A percentile compares a stretch with the other conserved stretches of the same genome.
Evolutionary conservation across 2,888 invertebrate genomes (phyloP).

Genomic region (Hypolimnas misippus): DNA sequence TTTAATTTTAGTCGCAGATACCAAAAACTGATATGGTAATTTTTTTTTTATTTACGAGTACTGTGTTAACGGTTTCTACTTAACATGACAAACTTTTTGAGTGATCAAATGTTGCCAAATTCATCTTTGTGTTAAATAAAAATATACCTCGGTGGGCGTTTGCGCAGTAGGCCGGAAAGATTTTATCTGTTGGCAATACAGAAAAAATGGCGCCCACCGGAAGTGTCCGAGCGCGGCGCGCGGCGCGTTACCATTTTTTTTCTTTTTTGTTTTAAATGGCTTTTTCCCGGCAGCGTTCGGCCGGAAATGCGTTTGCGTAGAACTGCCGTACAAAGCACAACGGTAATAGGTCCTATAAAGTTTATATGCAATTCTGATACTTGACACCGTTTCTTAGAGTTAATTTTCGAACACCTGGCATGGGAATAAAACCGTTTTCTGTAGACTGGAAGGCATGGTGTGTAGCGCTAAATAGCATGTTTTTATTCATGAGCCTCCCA

Average conservation of each 20-base stretch:
- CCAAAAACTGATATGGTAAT: slow-evolving; percentile 19
- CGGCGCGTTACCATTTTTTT: slow-evolving; percentile 82
- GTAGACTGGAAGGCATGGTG: slow-evolving; percentile 64
- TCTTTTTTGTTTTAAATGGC: slow-evolving; percentile 83
- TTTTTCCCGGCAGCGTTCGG: slow-evolving; percentile 82
- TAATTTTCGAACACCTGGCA: slow-evolving; percentile 52
- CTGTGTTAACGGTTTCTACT: not conserved
- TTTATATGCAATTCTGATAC: slow-evolving; percentile 67
- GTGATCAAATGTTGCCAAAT: slow-evolving; percentile 64
- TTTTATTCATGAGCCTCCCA: slow-evolving; percentile 83
- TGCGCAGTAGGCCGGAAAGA: slow-evolving; percentile 83
- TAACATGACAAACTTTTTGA: slow-evolving; percentile 38
- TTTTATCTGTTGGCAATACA: slow-evolving; percentile 84
- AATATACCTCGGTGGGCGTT: slow-evolving; percentile 70
- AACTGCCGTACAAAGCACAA: slow-evolving; percentile 70
- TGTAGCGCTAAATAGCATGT: slow-evolving; percentile 82
- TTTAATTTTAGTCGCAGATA: slow-evolving; percentile 36
- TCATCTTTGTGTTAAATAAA: slow-evolving; percentile 70
- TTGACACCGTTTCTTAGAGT: slow-evolving; percentile 58
- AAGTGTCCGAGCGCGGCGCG: slow-evolving; percentile 82
- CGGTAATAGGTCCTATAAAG: slow-evolving; percentile 63
- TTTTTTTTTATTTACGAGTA: not conserved
- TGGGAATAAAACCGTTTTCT: slow-evolving; percentile 54
- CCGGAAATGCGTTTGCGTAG: slow-evolving; percentile 84
- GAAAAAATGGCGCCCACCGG: slow-evolving; percentile 85